These are phyloP conservation scores for Ceratotherium simum DNA, from an alignment of 2,113 vertebrate genomes.

Conservation along the genomic window DNA sequence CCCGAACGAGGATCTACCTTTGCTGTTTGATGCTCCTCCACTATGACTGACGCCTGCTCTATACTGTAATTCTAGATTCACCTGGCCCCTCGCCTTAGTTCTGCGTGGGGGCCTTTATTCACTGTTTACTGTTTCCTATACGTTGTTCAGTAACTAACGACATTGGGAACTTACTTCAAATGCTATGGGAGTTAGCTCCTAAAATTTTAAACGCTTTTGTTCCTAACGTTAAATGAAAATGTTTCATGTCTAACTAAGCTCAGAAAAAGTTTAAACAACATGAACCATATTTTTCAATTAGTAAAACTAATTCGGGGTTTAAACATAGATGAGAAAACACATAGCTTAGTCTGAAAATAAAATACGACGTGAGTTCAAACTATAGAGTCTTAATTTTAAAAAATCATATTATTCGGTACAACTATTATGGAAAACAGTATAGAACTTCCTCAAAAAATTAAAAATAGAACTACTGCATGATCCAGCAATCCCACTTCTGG, in stretches of 20 bases:
- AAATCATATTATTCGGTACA: not conserved
- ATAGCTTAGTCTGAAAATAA: not conserved
- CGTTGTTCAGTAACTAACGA: not conserved
- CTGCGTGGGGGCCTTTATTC: not conserved
- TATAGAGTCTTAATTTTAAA: not conserved
- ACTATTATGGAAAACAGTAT: not conserved
- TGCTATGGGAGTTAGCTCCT: rapidly evolving
- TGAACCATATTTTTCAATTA: not conserved
- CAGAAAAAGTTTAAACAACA: not conserved
- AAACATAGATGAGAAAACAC: not conserved
- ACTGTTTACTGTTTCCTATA: not conserved
- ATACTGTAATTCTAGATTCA: no score
- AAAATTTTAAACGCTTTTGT: not conserved
- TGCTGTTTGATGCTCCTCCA: not conserved
- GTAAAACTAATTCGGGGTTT: not conserved
- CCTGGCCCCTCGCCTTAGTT: no score
- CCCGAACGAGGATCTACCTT: rapidly evolving
- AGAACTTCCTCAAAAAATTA: not conserved
- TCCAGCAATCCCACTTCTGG: no score
- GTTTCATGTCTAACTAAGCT: not conserved
- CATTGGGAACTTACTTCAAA: no score
- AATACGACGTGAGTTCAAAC: not conserved
- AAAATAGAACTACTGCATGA: not conserved
- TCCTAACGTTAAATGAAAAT: not conserved
- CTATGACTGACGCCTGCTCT: rapidly evolving